These are phyloP conservation scores for Misgurnus mizolepis DNA, from an alignment of 2,113 vertebrate species.

Conservation along the genomic window DNA sequence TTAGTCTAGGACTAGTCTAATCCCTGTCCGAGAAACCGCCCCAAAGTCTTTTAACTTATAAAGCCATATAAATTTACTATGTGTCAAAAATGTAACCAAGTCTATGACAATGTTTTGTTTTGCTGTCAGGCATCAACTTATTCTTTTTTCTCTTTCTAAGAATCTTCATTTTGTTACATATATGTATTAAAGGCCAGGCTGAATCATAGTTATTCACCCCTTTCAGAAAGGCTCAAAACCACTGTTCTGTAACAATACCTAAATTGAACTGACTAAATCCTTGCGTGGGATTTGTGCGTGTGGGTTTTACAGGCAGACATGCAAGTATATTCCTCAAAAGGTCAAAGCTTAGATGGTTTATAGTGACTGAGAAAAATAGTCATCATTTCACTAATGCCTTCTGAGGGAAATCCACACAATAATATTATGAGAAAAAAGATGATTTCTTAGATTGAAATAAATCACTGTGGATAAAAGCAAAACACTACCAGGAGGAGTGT, in stretches of 20 bases:
- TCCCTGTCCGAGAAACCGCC: too few species aligned
- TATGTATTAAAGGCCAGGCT: conserved; percentile 32
- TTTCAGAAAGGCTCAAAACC: conserved; percentile 1
- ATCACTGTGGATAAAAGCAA: neutral
- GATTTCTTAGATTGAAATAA: neutral
- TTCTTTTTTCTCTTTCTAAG: neutral
- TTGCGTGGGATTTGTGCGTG: neutral
- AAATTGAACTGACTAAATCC: too few species aligned
- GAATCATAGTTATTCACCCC: neutral
- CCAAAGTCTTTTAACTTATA: too few species aligned
- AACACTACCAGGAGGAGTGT: too few species aligned
- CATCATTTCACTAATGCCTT: neutral
- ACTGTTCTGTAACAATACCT: neutral
- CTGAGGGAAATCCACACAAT: neutral
- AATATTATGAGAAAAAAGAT: neutral
- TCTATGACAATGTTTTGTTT: neutral
- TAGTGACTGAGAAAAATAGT: neutral
- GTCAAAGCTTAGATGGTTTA: conserved; percentile 19
- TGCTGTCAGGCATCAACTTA: neutral
- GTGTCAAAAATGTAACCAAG: too few species aligned
- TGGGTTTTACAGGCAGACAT: neutral
- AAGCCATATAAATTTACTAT: too few species aligned
- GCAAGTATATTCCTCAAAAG: conserved; percentile 6
- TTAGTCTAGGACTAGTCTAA: too few species aligned
- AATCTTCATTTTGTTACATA: neutral